Evolutionary conservation across 1,140 invertebrate genomes (phyloP).

Genomic region (Chironomus striatipennis): DNA sequence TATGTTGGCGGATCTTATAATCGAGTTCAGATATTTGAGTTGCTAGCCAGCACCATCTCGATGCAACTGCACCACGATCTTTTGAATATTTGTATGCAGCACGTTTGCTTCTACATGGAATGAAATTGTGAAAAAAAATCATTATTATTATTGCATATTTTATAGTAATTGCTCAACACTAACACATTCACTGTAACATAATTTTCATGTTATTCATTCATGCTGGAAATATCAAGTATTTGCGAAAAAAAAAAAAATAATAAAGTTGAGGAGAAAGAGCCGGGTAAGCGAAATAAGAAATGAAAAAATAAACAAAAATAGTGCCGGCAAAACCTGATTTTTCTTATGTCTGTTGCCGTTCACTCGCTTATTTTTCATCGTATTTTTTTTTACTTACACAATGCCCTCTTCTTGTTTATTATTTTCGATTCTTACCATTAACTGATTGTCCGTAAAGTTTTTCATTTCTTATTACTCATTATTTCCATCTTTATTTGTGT

Average conservation of each 20-base stretch:
- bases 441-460: background rate
- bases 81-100: slow-evolving; percentile 77
- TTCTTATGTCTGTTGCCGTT: slow-evolving; percentile 15
- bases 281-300: background rate
- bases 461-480: background rate
- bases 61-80: slow-evolving; percentile 69
- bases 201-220: slow-evolving; percentile 2
- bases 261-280: background rate
- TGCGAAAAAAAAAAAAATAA: background rate
- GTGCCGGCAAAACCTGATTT: slow-evolving; percentile 21
- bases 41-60: slow-evolving; percentile 85
- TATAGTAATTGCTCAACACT: slow-evolving; percentile 10
- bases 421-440: background rate
- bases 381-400: background rate
- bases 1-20: slow-evolving; percentile 82
- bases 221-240: slow-evolving; percentile 2
- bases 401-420: background rate
- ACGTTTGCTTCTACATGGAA: slow-evolving; percentile 60
- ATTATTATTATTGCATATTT: background rate
- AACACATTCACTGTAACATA: background rate
- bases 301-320: slow-evolving; percentile 10
- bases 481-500: background rate
- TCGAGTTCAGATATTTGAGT: slow-evolving; percentile 87
- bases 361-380: background rate
- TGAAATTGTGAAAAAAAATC: slow-evolving; percentile 25